phyloP scores from a whole-genome alignment of 2,888 invertebrate species.

The Phytoseiulus persimilis region DNA sequence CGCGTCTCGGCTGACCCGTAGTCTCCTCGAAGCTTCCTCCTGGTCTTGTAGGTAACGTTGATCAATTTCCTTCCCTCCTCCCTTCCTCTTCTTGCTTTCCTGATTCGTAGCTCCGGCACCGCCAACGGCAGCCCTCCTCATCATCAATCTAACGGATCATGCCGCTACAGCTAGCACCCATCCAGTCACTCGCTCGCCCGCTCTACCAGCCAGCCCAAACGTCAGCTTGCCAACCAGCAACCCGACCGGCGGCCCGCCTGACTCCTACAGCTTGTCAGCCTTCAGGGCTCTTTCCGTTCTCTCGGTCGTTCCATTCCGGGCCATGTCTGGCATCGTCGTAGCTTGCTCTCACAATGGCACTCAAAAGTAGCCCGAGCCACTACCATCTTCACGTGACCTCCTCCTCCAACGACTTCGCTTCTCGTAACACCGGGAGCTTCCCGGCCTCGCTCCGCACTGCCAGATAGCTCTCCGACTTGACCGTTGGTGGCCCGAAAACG shows the following conservation, averaged over 20 bases:
- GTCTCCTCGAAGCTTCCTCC: neutral
- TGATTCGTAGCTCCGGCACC: neutral
- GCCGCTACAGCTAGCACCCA: neutral
- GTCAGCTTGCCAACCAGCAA: neutral
- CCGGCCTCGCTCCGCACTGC: neutral
- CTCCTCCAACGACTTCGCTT: neutral
- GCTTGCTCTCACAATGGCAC: neutral
- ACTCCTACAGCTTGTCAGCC: conserved; percentile 12
- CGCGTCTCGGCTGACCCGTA: neutral
- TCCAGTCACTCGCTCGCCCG: neutral
- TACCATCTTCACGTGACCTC: neutral
- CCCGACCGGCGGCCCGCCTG: neutral
- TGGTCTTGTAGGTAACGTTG: conserved; percentile 12
- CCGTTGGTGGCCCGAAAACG: too few relatives aligned
- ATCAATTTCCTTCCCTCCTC: conserved; percentile 20
- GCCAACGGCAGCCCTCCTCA: neutral
- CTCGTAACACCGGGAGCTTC: neutral
- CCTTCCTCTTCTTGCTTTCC: neutral
- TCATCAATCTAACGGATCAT: conserved; percentile 38
- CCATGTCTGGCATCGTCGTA: neutral
- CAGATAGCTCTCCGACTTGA: too few relatives aligned
- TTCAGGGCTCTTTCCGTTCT: neutral
- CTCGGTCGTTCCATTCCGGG: neutral
- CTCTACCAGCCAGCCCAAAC: neutral
- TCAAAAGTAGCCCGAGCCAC: neutral